These are phyloP conservation scores for Machaerirhynchus nigripectus DNA, from an alignment of 2,113 vertebrate genomes.

Conservation along the genomic window DNA sequence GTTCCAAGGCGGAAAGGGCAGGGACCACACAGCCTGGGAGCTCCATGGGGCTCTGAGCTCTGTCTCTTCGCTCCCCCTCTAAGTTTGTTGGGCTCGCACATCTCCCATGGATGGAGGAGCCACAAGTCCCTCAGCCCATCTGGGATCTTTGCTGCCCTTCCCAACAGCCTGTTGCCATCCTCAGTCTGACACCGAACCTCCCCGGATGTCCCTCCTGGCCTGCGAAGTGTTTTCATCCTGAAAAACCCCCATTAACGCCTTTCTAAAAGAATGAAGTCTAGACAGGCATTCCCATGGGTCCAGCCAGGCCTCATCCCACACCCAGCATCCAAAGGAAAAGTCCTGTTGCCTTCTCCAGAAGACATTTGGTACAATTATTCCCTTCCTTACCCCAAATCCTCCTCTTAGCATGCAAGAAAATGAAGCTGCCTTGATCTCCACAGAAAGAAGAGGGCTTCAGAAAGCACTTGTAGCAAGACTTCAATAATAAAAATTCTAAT, in stretches of 20 bases:
- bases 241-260: neutral
- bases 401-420: neutral
- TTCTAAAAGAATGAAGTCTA: neutral
- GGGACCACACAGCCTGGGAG: neutral
- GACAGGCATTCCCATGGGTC: neutral
- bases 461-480: neutral
- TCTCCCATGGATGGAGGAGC: neutral
- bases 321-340: neutral
- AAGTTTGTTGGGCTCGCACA: neutral
- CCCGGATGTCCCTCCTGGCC: neutral
- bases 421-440: neutral
- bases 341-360: neutral
- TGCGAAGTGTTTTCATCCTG: neutral
- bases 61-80: neutral
- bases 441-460: conserved; percentile 1
- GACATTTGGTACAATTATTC: neutral
- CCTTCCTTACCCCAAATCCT: neutral
- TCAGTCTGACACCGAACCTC: neutral
- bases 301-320: neutral
- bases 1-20: neutral
- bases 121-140: rapidly evolving
- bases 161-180: neutral
- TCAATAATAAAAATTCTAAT: conserved; percentile 42
- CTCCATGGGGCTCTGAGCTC: neutral
- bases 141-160: neutral